phyloP scores from a whole-genome alignment of 2,113 vertebrate species.

The Pseudorectes ferrugineus region DNA sequence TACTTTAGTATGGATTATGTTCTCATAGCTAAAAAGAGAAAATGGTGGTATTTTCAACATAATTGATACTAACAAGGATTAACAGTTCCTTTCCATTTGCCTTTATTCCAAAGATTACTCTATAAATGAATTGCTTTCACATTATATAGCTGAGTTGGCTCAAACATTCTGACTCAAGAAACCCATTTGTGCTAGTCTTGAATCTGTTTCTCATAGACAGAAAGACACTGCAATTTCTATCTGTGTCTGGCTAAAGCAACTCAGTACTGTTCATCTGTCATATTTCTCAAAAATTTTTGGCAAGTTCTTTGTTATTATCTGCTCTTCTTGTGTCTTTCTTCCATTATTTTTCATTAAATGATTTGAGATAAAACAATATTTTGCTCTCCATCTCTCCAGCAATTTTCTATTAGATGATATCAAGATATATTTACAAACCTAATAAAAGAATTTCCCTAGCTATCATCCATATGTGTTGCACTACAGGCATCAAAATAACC shows the following conservation, averaged over 20 bases:
- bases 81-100: neutral
- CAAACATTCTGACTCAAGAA: neutral
- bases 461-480: neutral
- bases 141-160: neutral
- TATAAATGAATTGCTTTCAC: neutral
- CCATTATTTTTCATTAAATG: neutral
- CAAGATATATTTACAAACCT: neutral
- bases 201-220: neutral
- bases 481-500: neutral
- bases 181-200: neutral
- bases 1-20: constrained; percentile 11
- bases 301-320: neutral
- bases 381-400: neutral
- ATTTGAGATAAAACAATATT: neutral
- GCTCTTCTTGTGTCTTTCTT: neutral
- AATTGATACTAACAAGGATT: constrained; percentile 25
- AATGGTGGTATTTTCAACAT: constrained; percentile 12
- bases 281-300: neutral
- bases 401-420: neutral
- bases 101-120: constrained; percentile 3
- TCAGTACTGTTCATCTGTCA: neutral
- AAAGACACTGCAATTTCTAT: neutral
- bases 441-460: neutral
- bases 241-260: neutral
- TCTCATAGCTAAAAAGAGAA: neutral